A percentile compares a stretch with the other conserved stretches of the same genome.
Conservation (phyloP, 2,888 invertebrate genomes). For the Apodemia hepburni region DNA sequence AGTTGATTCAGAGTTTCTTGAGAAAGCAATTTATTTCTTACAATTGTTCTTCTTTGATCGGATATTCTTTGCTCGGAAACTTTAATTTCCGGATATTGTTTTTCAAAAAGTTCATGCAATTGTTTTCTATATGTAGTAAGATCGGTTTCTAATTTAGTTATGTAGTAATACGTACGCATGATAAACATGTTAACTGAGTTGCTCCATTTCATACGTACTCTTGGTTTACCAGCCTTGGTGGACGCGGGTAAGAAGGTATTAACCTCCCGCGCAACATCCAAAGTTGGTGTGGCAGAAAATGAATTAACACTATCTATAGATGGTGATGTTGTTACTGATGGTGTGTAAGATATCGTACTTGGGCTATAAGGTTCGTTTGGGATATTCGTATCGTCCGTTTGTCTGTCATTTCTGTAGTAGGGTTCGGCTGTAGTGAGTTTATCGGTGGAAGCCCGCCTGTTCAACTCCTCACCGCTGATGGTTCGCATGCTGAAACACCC, state of each 20-base stretch:
- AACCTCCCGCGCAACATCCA: conserved; percentile 13
- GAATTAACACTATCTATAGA: neutral
- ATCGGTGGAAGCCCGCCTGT: conserved; percentile 20
- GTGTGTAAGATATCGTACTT: neutral
- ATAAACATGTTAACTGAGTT: conserved; percentile 17
- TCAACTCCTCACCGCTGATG: conserved; percentile 23
- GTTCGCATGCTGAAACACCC: conserved; percentile 23
- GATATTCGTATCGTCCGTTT: neutral
- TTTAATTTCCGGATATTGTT: too few species aligned
- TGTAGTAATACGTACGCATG: conserved; percentile 18
- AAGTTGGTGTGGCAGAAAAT: neutral
- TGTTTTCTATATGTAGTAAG: conserved; percentile 5
- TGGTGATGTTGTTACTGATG: neutral
- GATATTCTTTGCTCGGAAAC: too few species aligned
- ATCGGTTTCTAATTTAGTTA: conserved; percentile 19
- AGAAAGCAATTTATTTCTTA: too few species aligned
- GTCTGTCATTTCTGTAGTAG: neutral
- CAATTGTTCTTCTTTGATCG: too few species aligned
- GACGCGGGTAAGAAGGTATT: conserved; percentile 24
- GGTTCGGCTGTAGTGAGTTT: conserved; percentile 16
- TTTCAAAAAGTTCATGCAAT: too few species aligned
- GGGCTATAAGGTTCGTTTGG: neutral
- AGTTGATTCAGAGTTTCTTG: too few species aligned
- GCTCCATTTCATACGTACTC: conserved; percentile 21
- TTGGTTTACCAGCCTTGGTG: conserved; percentile 30